A percentile compares a stretch with the other conserved stretches of the same genome.
These are phyloP conservation scores for Pinctada fucata DNA, from an alignment of 2,888 invertebrate species.

Conservation along the genomic window DNA sequence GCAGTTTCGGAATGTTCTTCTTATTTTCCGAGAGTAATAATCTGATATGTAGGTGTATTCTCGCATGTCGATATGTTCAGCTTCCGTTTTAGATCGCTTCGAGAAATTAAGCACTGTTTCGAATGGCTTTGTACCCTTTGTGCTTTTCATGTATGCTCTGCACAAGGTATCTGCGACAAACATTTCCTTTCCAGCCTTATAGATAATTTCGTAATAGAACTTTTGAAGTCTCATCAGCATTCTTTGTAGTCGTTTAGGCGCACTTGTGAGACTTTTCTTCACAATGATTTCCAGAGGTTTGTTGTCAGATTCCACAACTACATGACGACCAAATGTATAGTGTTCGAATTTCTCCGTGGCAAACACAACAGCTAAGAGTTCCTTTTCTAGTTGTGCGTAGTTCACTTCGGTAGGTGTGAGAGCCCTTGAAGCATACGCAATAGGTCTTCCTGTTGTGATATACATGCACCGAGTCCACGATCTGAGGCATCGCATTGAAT, in stretches of 20 bases:
- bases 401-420: conserved; percentile 34
- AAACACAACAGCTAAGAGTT: conserved; percentile 38
- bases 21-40: too few species aligned
- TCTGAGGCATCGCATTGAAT: conserved; percentile 42
- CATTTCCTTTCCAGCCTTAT: conserved; percentile 25
- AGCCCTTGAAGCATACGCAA: conserved; percentile 44
- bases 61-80: too few species aligned
- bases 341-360: conserved; percentile 41
- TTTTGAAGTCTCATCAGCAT: conserved; percentile 30
- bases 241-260: conserved; percentile 14
- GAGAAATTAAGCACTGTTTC: too few species aligned
- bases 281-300: conserved; percentile 35
- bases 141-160: conserved; percentile 5
- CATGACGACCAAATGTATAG: conserved; percentile 35
- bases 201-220: conserved; percentile 18
- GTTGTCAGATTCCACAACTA: conserved; percentile 37
- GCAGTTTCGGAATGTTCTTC: too few species aligned
- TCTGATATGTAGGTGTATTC: too few species aligned
- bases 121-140: too few species aligned
- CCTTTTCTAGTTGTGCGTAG: conserved; percentile 39
- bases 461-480: conserved; percentile 35
- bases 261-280: conserved; percentile 21
- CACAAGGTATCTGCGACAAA: conserved; percentile 37
- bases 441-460: conserved; percentile 15
- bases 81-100: too few species aligned